Conservation (phyloP, 1,140 invertebrate genomes). For the Heliconius eleuchia region DNA sequence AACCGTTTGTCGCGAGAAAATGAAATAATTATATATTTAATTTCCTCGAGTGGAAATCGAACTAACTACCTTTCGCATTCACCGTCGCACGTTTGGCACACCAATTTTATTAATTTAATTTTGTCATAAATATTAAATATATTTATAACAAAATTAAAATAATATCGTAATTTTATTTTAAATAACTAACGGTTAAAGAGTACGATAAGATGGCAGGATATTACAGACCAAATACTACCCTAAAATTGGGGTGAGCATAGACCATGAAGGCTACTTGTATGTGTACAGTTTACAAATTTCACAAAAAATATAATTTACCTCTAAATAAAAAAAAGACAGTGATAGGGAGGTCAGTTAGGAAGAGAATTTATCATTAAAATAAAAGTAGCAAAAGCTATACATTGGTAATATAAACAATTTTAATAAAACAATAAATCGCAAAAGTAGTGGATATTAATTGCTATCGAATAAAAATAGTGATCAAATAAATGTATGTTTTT, state of each 20-base stretch:
- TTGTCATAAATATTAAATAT: too few relatives aligned
- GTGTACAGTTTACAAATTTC: not conserved
- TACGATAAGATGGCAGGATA: not conserved
- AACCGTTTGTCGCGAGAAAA: too few relatives aligned
- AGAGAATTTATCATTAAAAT: too few relatives aligned
- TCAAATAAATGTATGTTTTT: slow-evolving; percentile 4
- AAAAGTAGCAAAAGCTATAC: too few relatives aligned
- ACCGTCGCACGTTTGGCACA: too few relatives aligned
- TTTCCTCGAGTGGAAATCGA: too few relatives aligned
- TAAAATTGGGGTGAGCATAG: slow-evolving; percentile 22
- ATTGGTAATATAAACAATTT: too few relatives aligned
- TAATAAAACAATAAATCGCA: not conserved
- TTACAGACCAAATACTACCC: not conserved
- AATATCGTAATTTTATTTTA: not conserved
- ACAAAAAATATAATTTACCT: not conserved
- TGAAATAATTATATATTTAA: too few relatives aligned
- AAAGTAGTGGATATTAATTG: not conserved
- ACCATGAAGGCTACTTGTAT: slow-evolving; percentile 13
- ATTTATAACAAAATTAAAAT: not conserved
- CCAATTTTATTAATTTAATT: too few relatives aligned
- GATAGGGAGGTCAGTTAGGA: too few relatives aligned
- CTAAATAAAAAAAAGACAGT: too few relatives aligned
- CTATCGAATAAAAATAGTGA: not conserved
- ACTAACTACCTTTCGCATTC: too few relatives aligned
- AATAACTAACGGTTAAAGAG: not conserved